Evolutionary conservation across 2,888 invertebrate genomes (phyloP), one percentile per base, ranked within the genome.

Genomic region (Dendrolimus houi): DNA sequence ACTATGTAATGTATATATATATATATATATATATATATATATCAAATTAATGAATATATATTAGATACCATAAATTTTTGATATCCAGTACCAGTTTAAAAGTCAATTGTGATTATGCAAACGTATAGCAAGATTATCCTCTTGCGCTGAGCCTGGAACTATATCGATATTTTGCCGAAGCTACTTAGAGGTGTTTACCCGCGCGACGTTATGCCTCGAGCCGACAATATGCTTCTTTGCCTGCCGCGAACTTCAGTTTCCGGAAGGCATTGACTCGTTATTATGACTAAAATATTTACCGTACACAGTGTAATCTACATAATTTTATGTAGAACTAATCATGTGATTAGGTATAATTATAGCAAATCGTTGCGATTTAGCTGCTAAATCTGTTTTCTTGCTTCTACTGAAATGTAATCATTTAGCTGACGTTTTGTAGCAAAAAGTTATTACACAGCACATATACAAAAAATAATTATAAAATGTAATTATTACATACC

Each of bases 151-250:
- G 7, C 47, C 47, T 60, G 61, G 63, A 61, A 62, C 59, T 54
- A 60, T 60, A 64, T 68, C 67, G 65, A 68, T 69, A 66, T 65
- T 66, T 63, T 62, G 59, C 55, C 54, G 59, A 52, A 55, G 58
- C 59, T 62, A 60, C 65, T 75, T 71, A 70, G 66, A 71, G 70
- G 70, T 76, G 74, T 75, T 77, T 77, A 71, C 74, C 66, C 68
- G 55, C 47, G 64, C 65, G 66, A 66, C 69, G 71, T 70, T 68
- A 70, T 67, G 71, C 63, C 64, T 59, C 58, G 62, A 71, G 69
- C 66, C 72, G 69, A 75, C 75, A 77, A 79, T 75, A 75, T 66
- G 70, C 69, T 75, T 73, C 74, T 75, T 75, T 75, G 68, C 62
- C 57, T 61, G 69, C 66, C 59, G 66, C 62, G 58, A 61, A 68